Evolutionary conservation across 2,113 vertebrate genomes (phyloP).

Genomic region (Lanius collurio): DNA sequence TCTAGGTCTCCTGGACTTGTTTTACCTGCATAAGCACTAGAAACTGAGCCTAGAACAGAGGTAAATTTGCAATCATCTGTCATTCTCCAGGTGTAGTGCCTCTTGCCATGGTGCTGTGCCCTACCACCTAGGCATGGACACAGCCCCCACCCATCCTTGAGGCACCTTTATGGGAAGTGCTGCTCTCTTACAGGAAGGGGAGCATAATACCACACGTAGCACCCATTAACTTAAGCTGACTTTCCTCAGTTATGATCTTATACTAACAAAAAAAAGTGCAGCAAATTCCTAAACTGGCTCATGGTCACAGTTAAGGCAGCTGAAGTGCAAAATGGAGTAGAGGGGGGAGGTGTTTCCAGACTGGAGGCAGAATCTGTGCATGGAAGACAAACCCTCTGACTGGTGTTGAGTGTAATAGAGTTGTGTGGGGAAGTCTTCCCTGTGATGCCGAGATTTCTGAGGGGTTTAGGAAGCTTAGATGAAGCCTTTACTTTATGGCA

Average conservation of each 20-base stretch:
- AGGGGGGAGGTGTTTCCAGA: background rate
- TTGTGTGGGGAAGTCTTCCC: background rate
- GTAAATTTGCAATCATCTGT: background rate
- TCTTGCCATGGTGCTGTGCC: background rate
- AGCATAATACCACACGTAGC: rapidly evolving
- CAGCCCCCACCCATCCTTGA: background rate
- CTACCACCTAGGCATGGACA: rapidly evolving
- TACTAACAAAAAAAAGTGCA: background rate
- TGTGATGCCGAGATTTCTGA: background rate
- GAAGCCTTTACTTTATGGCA: background rate
- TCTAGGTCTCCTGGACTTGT: background rate
- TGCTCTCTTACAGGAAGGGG: background rate
- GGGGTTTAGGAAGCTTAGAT: background rate
- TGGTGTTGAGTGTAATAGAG: too few relatives aligned
- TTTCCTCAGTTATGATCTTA: background rate
- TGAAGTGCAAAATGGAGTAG: background rate
- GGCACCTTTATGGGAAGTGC: rapidly evolving
- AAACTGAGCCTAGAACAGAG: background rate
- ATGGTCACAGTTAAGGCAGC: background rate
- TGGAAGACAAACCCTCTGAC: background rate
- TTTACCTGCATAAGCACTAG: background rate
- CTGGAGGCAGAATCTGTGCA: background rate
- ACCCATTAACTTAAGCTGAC: rapidly evolving
- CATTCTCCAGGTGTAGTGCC: background rate
- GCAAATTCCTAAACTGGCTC: background rate